These are phyloP conservation scores for Lutjanus campechanus DNA, from an alignment of 2,797 vertebrate genomes.

Conservation along the genomic window DNA sequence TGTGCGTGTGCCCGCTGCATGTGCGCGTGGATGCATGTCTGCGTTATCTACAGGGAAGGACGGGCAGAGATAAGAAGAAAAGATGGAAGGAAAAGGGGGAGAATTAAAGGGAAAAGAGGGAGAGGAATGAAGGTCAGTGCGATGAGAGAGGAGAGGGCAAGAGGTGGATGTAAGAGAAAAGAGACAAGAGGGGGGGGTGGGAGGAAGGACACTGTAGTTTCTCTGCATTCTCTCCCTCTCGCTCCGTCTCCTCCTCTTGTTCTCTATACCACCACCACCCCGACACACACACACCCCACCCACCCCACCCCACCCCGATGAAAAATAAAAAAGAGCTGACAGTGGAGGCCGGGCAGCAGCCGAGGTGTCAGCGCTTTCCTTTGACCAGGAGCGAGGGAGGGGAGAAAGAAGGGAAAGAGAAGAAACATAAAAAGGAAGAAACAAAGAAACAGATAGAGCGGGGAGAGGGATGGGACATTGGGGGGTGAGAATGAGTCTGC, in stretches of 20 bases:
- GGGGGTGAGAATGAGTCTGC: conserved; percentile 69
- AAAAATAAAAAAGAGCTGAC: conserved; percentile 80
- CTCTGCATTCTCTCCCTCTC: conserved; percentile 22
- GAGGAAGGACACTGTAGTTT: conserved; percentile 40
- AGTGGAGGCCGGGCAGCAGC: conserved; percentile 72
- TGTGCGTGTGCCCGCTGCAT: conserved; percentile 23
- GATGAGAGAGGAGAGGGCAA: conserved; percentile 72
- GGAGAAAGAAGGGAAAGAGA: conserved; percentile 40
- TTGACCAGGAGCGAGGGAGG: conserved; percentile 69
- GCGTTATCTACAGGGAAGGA: conserved; percentile 72
- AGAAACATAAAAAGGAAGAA: conserved; percentile 60
- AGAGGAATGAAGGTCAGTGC: conserved; percentile 74
- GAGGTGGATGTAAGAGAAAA: conserved; percentile 57
- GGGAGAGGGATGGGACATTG: conserved; percentile 45
- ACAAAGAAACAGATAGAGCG: conserved; percentile 57
- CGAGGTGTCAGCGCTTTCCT: conserved; percentile 81
- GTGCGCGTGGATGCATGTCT: conserved; percentile 53
- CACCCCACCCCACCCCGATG: conserved; percentile 9
- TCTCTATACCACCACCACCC: conserved; percentile 25
- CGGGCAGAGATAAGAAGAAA: conserved; percentile 70
- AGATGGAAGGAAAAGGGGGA: conserved; percentile 35
- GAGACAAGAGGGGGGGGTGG: conserved; percentile 20
- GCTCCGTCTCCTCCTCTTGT: conserved; percentile 21
- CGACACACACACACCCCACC: not conserved
- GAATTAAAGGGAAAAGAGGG: conserved; percentile 65